Evolutionary conservation across 2,888 invertebrate genomes (phyloP).

Genomic region (Sclerodermus sp.): DNA sequence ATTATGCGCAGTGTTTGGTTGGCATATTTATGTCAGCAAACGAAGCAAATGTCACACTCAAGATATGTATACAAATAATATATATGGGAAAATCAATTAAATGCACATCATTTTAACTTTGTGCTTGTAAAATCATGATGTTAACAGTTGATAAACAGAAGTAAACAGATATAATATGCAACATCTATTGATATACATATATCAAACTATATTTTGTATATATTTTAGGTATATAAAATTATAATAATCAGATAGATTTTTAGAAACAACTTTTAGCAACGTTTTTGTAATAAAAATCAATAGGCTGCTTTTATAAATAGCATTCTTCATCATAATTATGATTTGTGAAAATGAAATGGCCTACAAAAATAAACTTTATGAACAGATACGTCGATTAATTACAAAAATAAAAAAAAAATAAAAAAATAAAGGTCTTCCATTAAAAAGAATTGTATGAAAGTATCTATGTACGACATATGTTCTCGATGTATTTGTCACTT

Average conservation of each 20-base stretch:
- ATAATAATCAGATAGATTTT: slow-evolving; percentile 30
- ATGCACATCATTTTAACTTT: too few relatives aligned
- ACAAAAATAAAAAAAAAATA: too few relatives aligned
- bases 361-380: slow-evolving; percentile 26
- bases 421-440: slow-evolving; percentile 49
- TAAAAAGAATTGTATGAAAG: slow-evolving; percentile 23
- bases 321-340: neutral
- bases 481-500: slow-evolving; percentile 16
- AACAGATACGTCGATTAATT: slow-evolving; percentile 32
- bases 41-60: too few relatives aligned
- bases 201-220: slow-evolving; percentile 47
- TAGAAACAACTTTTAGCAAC: slow-evolving; percentile 34
- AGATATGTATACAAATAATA: too few relatives aligned
- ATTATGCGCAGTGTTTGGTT: too few relatives aligned
- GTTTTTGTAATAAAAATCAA: slow-evolving; percentile 24
- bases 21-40: too few relatives aligned
- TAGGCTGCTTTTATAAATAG: slow-evolving; percentile 28
- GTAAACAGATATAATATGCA: slow-evolving; percentile 33
- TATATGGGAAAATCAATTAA: too few relatives aligned
- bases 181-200: slow-evolving; percentile 44
- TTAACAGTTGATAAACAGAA: slow-evolving; percentile 1
- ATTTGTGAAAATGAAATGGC: slow-evolving; percentile 20
- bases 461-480: slow-evolving; percentile 20
- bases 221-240: slow-evolving; percentile 8
- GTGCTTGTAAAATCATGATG: too few relatives aligned